Percentiles rank a stretch among this genome's conserved stretches.
phyloP scores from a whole-genome alignment of 2,797 vertebrate species.

The Sebastes oblongus region DNA sequence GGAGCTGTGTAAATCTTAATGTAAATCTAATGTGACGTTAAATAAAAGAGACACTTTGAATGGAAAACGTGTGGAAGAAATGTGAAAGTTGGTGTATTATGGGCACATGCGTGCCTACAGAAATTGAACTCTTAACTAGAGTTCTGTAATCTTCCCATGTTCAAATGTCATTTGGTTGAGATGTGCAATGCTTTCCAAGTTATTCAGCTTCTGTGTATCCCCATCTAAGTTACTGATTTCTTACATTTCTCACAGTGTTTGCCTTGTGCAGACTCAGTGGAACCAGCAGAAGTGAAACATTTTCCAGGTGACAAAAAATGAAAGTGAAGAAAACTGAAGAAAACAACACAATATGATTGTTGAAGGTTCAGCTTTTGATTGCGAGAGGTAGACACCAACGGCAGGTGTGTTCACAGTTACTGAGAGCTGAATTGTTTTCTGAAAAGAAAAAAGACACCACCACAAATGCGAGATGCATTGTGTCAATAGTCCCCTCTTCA shows the following conservation, averaged over 20 bases:
- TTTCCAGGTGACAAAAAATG: neutral
- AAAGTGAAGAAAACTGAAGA: neutral
- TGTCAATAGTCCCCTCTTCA: neutral
- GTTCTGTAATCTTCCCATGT: neutral
- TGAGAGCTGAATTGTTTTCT: neutral
- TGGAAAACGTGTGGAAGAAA: conserved; percentile 1
- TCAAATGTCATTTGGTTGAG: neutral
- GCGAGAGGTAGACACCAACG: neutral
- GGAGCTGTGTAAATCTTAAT: conserved; percentile 42
- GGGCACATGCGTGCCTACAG: neutral
- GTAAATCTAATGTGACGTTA: conserved; percentile 47
- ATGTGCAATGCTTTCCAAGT: neutral
- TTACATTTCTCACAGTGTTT: neutral
- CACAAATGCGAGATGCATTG: neutral
- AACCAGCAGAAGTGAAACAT: neutral
- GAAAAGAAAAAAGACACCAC: neutral
- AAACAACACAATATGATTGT: neutral
- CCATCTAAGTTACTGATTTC: neutral
- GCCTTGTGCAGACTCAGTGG: neutral
- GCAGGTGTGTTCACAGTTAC: neutral
- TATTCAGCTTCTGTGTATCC: neutral
- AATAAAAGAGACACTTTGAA: conserved; percentile 25
- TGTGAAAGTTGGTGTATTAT: neutral
- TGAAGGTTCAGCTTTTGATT: neutral
- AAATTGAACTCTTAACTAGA: neutral